These are phyloP conservation scores for Apus apus DNA, from an alignment of 2,113 vertebrate species.

Conservation along the genomic window DNA sequence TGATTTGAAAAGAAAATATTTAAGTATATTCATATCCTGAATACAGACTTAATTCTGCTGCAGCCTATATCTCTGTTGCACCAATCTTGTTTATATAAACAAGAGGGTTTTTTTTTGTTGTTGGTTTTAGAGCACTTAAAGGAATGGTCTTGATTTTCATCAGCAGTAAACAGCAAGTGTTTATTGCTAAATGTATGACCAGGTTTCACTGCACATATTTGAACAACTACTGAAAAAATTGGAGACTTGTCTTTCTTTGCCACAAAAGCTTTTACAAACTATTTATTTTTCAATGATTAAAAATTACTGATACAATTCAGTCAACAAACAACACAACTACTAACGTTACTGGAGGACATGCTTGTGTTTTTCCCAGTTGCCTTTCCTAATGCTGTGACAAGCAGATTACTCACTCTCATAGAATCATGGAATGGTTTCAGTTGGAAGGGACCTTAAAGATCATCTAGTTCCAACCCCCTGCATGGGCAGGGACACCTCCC, in stretches of 20 bases:
- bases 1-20: not conserved
- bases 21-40: not conserved
- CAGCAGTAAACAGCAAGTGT: not conserved
- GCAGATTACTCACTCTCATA: not conserved
- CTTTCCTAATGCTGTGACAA: not conserved
- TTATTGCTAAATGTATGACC: not conserved
- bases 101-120: not conserved
- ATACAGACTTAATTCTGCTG: not conserved
- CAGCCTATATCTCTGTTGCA: not conserved
- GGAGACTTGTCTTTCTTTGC: not conserved
- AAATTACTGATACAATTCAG: not conserved
- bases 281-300: not conserved
- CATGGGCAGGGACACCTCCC: no score
- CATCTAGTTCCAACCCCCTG: no score
- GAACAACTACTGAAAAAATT: not conserved
- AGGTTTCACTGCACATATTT: not conserved
- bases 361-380: not conserved
- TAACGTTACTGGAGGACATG: not conserved
- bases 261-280: not conserved
- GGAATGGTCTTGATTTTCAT: not conserved
- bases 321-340: not conserved
- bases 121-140: not conserved
- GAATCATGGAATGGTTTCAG: no score
- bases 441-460: no score
- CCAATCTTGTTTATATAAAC: not conserved